Percentiles rank a stretch among this genome's conserved stretches.
Evolutionary conservation across 2,888 invertebrate genomes (phyloP).

Genomic region (Caradrina clavipalpis): DNA sequence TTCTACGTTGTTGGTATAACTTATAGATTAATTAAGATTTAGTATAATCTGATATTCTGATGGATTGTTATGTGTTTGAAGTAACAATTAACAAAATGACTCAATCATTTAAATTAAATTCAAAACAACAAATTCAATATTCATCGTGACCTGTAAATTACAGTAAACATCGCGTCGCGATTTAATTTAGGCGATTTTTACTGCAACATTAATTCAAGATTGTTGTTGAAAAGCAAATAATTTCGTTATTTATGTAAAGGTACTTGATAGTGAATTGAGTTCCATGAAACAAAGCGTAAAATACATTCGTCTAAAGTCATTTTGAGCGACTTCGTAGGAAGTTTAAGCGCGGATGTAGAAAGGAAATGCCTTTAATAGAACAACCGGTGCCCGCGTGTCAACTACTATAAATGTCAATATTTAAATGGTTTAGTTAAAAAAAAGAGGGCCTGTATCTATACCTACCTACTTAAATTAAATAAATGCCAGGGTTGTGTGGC

Average conservation of each 20-base stretch:
- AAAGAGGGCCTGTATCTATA: not conserved
- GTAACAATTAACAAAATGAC: no score
- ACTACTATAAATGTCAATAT: conserved; percentile 9
- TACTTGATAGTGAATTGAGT: not conserved
- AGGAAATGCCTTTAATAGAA: conserved; percentile 43
- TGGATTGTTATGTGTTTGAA: no score
- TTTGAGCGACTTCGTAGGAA: conserved; percentile 23
- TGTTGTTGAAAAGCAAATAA: no score
- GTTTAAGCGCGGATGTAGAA: conserved; percentile 34
- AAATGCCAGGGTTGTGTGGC: conserved; percentile 51
- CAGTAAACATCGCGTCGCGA: no score
- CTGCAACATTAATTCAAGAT: not conserved
- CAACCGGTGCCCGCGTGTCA: conserved; percentile 12
- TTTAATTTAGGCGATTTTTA: no score
- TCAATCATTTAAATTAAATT: no score
- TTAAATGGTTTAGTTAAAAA: not conserved
- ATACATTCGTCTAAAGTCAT: not conserved
- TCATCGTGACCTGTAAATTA: not conserved
- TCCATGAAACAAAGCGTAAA: not conserved
- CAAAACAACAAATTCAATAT: not conserved
- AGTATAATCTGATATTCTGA: no score
- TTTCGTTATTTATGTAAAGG: not conserved
- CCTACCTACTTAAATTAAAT: conserved; percentile 5
- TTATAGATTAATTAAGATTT: not conserved
- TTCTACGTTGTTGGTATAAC: not conserved